phyloP scores from a whole-genome alignment of 2,797 vertebrate genomes.

The Danio choprae region DNA sequence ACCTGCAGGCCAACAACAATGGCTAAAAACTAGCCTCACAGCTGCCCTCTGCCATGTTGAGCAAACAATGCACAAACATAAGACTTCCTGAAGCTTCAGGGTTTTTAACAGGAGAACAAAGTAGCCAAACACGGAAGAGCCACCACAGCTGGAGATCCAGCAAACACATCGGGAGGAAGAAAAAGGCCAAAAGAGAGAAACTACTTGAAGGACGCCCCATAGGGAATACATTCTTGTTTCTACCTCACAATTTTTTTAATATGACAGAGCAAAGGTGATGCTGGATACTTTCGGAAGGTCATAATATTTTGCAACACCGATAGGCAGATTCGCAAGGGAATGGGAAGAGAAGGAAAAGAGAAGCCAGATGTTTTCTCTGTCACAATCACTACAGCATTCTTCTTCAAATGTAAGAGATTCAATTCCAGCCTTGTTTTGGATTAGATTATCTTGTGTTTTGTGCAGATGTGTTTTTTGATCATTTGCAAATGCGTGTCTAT shows the following conservation, averaged over 20 bases:
- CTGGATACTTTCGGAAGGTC: constrained; percentile 36
- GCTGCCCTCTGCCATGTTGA: neutral
- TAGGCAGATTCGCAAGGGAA: constrained; percentile 69
- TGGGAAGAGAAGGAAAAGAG: constrained; percentile 34
- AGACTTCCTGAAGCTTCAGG: neutral
- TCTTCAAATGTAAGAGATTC: constrained; percentile 26
- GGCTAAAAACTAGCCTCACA: constrained; percentile 12
- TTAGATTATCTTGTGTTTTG: neutral
- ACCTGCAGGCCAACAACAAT: constrained; percentile 12
- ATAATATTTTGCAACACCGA: constrained; percentile 46
- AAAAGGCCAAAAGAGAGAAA: constrained; percentile 7
- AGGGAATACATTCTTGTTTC: constrained; percentile 16
- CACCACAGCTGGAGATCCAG: constrained; percentile 31
- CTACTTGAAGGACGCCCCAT: neutral
- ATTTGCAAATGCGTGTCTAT: constrained; percentile 27
- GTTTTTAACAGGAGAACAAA: neutral
- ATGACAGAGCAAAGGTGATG: constrained; percentile 39
- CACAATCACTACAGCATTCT: constrained; percentile 44
- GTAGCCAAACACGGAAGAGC: constrained; percentile 18
- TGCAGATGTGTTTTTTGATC: constrained; percentile 23
- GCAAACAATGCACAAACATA: neutral
- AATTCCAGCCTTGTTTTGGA: constrained; percentile 41
- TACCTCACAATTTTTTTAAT: constrained; percentile 34
- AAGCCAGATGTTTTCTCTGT: constrained; percentile 63
- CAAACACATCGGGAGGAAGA: neutral